Base-by-base conservation (phyloP, 2,888 invertebrate species). In the Amphiduros pacificus region DNA sequence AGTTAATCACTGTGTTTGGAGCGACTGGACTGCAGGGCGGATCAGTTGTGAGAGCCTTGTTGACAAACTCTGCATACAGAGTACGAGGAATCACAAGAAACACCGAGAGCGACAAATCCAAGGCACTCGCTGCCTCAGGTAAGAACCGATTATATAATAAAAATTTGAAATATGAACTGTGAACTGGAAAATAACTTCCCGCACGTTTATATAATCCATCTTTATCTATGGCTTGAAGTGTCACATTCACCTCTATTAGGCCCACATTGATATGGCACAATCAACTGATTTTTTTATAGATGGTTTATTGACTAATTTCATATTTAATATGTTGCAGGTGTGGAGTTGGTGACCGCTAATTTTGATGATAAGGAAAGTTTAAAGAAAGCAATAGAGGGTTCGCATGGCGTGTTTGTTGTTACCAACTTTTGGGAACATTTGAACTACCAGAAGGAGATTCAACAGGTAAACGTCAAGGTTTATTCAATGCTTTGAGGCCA, bases 11-110 rank as follows among this genome's bases (percentile, higher is more conserved):
- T 2, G 76, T 79, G 9, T 78, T 79, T 57, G 79, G 78, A 2
- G 76, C 79, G 26, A 77, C 77, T 0, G 79, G 79, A 0, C 55
- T 69, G 20, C 71, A 78, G 48, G 79, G 79, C 0, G 77, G 78
- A 0, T 70, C 77, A 4, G 77, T 78, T n/a, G 74, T 74, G 28
- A 62, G 69, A 48, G 71, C 74, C n/a, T 63, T 79, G 44, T 62
- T 71, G 5, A 67, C 63, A 49, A 73, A 73, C 48, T 55, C 66
- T 31, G 48, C 52, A 11, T 75, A 73, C 62, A 68, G 72, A 62
- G 76, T 77, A 22, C 69, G 73, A 60, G 77, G 74, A 22, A 74
- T 77, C 4, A 76, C 77, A 0, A 61, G 78, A 17, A 69, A 73
- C 55, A 74, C 75, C 9, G 73, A 73, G 11, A 71, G 72, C 24